Conservation (phyloP, 2,888 invertebrate genomes). For the Bursaphelenchus okinawaensis region DNA sequence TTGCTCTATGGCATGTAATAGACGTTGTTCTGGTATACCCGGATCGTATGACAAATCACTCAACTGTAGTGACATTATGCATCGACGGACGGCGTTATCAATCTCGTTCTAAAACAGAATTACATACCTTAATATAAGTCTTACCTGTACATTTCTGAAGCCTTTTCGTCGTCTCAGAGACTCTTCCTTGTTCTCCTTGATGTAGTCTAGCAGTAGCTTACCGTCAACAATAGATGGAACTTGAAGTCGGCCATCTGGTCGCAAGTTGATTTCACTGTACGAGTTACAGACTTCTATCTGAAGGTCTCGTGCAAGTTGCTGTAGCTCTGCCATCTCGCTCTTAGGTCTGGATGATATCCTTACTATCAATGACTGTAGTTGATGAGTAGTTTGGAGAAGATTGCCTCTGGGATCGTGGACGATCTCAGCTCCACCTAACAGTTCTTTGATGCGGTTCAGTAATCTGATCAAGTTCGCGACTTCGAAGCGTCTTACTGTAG, state of each 20-base stretch:
- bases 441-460: slow-evolving; percentile 31
- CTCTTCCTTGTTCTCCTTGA: slow-evolving; percentile 33
- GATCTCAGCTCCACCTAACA: slow-evolving; percentile 42
- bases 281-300: slow-evolving; percentile 32
- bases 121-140: neutral
- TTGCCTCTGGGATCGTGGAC: slow-evolving; percentile 13
- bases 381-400: slow-evolving; percentile 25
- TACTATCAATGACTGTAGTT: slow-evolving; percentile 27
- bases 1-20: slow-evolving; percentile 13
- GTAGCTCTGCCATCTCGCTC: neutral
- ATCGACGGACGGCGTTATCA: slow-evolving; percentile 5
- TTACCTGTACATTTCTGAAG: neutral
- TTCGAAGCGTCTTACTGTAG: slow-evolving; percentile 38
- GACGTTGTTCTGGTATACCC: slow-evolving; percentile 12
- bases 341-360: slow-evolving; percentile 16
- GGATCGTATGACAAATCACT: slow-evolving; percentile 25
- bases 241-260: slow-evolving; percentile 41
- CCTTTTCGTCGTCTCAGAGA: neutral
- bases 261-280: slow-evolving; percentile 47
- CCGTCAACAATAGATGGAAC: slow-evolving; percentile 55
- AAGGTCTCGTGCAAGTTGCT: slow-evolving; percentile 7
- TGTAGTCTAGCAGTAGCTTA: slow-evolving; percentile 37
- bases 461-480: slow-evolving; percentile 32
- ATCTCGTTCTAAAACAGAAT: slow-evolving; percentile 16
- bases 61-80: slow-evolving; percentile 15